Base-by-base conservation (phyloP, 2,113 vertebrate genomes). In the Aplodontia rufa region DNA sequence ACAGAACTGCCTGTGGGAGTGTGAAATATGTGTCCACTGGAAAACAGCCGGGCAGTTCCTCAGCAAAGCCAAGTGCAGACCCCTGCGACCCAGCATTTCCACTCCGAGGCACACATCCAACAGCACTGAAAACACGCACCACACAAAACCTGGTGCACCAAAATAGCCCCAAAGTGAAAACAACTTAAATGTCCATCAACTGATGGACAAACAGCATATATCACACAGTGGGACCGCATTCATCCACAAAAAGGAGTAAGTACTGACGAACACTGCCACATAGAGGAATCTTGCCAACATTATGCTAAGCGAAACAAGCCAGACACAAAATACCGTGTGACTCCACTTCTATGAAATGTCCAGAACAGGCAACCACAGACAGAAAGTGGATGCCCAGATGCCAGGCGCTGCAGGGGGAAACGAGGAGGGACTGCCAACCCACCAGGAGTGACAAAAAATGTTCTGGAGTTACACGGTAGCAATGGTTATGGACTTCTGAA, bases 381-480 rank as follows among this genome's bases (percentile, higher is more conserved):
- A 42, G 53, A 14, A 75, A 85, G 49, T 40, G 14, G 51, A n/a
- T 10, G 2, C 82, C 62, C 14, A 62, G 37, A 2, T 79, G 49
- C 17, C 78, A 55, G 45, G 16, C 7, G 37, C 0, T 17, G 22
- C 9, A 19, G 45, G 51, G 13, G 19, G 9, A 47, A 30, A 13
- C 66, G 26, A 47, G 30, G 16, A 66, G n/a, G 66, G 68, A 89
- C 32, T 76, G 72, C 12, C 75, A 82, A 78, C 1, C 12, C 28
- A 13, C 51, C 2, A 13, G 16, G 42, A 87, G 42, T 53, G 40
- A 96, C 32, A 40, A 55, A 90, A 64, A 78, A 75, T 74, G 13
- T 84, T 87, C 51, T 84, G 80, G 55, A 95, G 90, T 84, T 95
- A 88, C n/a, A 92, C 92, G 91, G 95, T 55, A 28, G 62, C 69